Conservation (phyloP, 2,888 invertebrate genomes). For the Leucania comma region DNA sequence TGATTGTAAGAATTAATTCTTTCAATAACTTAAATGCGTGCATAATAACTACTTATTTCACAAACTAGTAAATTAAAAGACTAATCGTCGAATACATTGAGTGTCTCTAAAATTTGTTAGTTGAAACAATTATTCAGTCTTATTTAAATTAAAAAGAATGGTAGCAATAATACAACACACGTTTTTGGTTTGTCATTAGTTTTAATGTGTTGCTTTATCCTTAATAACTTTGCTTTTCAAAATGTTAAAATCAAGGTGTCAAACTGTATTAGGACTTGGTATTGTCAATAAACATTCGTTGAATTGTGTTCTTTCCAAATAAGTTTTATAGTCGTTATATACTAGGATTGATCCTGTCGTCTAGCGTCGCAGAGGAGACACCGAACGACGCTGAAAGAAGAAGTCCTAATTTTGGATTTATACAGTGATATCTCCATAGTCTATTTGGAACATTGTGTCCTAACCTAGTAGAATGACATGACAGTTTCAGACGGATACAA, state of each 20-base stretch:
- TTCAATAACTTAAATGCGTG: neutral
- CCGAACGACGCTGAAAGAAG: slow-evolving; percentile 33
- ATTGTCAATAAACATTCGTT: slow-evolving; percentile 8
- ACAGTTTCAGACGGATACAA: slow-evolving; percentile 12
- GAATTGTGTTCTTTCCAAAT: slow-evolving; percentile 23
- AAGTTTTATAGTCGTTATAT: slow-evolving; percentile 27
- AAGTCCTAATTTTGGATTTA: slow-evolving; percentile 17
- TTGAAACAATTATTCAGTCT: slow-evolving; percentile 1
- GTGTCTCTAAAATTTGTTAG: neutral
- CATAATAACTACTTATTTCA: neutral
- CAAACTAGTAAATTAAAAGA: neutral
- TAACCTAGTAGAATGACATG: slow-evolving; percentile 5
- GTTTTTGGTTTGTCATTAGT: slow-evolving; percentile 1
- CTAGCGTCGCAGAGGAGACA: slow-evolving; percentile 26
- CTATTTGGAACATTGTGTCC: neutral
- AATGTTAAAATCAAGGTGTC: slow-evolving; percentile 4
- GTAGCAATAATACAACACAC: slow-evolving; percentile 3
- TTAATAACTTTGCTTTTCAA: slow-evolving; percentile 2
- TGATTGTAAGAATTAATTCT: slow-evolving; percentile 2
- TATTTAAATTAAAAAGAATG: neutral
- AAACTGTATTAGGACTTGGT: neutral
- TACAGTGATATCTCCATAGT: slow-evolving; percentile 4
- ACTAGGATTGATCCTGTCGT: slow-evolving; percentile 22
- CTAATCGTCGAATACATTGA: neutral
- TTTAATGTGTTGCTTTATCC: slow-evolving; percentile 4